Base-by-base conservation (phyloP, 2,888 invertebrate species). In the Ophraella communa region DNA sequence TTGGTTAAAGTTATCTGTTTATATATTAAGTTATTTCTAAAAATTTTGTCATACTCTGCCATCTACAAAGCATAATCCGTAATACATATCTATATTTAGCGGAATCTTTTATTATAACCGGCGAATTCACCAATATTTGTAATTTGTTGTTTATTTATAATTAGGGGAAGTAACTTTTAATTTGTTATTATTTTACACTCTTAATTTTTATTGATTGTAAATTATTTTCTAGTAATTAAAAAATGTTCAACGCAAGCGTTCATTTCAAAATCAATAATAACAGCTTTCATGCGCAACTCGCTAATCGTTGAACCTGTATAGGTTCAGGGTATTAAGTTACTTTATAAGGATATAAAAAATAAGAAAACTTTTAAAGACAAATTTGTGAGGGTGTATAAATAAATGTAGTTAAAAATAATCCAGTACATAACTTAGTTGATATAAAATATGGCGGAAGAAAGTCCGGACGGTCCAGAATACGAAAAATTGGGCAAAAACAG, bases 391-490 rank as follows among this genome's bases (percentile, higher is more conserved):
- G 53, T 62, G 65, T 65, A 53, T 14, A 30, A 61, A 57, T 61
- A 65, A 20, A 57, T 30, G 21, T 47, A 18, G 49, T 49, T 14
- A 5, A 49, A 39, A 17, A 35, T 21, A 53, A 42, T 42, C 10
- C n/a, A 11, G 33, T 21, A 10, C 35, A 3, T 20, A 35, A 58
- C 24, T 49, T 17, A 35, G 14, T 4, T 39, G n/a, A n/a, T n/a
- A n/a, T 54, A 39, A 42, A 49, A 49, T 4, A 79, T 77, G 77
- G 75, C 73, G 45, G 80, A 80, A 64, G 76, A 75, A 58, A 71
- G 68, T 17, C 74, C 63, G 58, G 80, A 80, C 63, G 78, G 76
- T 23, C 78, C 77, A 44, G 78, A 80, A 27, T 82, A 82, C 65
- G 72, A 79, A 27, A 81, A 81, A 73, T 69, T 82, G 58, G 78